A percentile compares a stretch with the other conserved stretches of the same genome.
These are phyloP conservation scores for Galemys pyrenaicus DNA, from an alignment of 2,113 vertebrate genomes.

Conservation along the genomic window DNA sequence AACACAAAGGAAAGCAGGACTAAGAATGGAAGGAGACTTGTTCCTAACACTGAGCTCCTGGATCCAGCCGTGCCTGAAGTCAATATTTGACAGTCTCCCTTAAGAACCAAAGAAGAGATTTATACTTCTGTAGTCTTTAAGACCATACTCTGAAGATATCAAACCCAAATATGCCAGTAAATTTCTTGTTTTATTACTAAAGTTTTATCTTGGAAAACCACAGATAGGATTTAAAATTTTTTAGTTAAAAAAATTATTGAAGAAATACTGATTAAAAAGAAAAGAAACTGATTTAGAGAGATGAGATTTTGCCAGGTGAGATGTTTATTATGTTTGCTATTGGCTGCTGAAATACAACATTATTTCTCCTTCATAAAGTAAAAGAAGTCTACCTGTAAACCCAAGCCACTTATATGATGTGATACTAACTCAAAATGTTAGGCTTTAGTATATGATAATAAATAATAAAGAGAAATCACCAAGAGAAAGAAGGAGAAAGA, in stretches of 20 bases:
- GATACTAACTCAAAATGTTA: background rate
- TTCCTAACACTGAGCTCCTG: background rate
- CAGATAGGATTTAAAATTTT: background rate
- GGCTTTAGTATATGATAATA: background rate
- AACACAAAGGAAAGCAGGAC: background rate
- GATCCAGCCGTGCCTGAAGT: slow-evolving; percentile 8
- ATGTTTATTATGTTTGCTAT: background rate
- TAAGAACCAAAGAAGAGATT: background rate
- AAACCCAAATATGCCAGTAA: background rate
- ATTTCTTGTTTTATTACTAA: background rate
- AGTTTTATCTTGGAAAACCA: background rate
- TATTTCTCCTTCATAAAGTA: background rate
- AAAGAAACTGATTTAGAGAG: too few species aligned
- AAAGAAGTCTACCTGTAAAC: background rate
- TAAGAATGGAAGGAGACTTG: background rate
- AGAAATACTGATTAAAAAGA: too few species aligned
- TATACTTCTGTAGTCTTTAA: background rate
- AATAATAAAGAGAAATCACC: background rate
- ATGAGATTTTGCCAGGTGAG: background rate
- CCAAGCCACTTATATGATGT: background rate
- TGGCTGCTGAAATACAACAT: background rate
- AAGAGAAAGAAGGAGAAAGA: background rate
- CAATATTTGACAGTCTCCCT: background rate
- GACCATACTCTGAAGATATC: background rate
- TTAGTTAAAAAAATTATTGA: too few species aligned